Evolutionary conservation across 2,797 vertebrate genomes (phyloP).

Genomic region (Dermochelys coriacea): DNA sequence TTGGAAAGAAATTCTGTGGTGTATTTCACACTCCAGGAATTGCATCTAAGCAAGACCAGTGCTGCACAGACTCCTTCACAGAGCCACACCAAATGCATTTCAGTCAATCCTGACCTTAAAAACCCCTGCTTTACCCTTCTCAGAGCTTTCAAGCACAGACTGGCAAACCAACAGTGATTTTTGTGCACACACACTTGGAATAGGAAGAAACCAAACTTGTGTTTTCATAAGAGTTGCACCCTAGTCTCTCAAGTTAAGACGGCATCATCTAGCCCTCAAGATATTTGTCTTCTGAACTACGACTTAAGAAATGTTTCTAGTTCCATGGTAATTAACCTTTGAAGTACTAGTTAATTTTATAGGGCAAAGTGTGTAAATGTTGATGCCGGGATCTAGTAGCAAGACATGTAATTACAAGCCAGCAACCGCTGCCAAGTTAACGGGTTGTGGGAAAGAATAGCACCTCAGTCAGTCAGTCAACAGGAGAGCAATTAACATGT

Average conservation of each 20-base stretch:
- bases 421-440: background rate
- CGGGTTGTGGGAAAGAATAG: background rate
- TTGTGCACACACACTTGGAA: background rate
- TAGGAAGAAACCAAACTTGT: background rate
- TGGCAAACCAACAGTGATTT: background rate
- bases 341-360: background rate
- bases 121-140: background rate
- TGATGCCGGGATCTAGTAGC: background rate
- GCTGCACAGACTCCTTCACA: background rate
- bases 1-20: background rate
- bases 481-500: background rate
- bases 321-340: background rate
- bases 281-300: background rate
- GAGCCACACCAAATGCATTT: background rate
- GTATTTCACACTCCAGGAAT: background rate
- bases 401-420: background rate
- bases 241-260: background rate
- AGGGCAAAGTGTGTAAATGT: fast-evolving
- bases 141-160: fast-evolving
- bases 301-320: background rate
- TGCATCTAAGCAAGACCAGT: background rate
- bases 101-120: background rate
- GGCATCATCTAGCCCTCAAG: background rate
- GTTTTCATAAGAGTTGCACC: background rate
- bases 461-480: background rate